Evolutionary conservation across 2,113 vertebrate species (phyloP), one percentile per base, ranked within the genome.

Genomic region (Callocephalon fimbriatum): DNA sequence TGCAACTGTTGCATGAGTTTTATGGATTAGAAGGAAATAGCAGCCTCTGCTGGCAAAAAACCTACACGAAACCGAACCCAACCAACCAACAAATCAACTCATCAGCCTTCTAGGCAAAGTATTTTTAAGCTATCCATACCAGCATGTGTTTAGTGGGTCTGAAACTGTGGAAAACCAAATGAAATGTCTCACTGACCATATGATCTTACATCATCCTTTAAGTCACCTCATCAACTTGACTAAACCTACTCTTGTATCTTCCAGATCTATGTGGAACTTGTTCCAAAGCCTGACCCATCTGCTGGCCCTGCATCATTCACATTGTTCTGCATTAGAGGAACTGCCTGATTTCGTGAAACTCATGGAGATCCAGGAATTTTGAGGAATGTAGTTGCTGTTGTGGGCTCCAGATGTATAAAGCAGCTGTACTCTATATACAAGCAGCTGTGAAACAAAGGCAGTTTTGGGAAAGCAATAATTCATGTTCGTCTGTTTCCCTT

Each of bases 31-130:
- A 79, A 79, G 0, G 5, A n/a, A 79, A 86, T 8, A 91, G 89
- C 75, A 92, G 44, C 86, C 78, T 90, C 91, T 88, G 71, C 82
- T 96, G 91, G 74, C 51, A 88, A 90, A 89, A 42, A 4, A 2
- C 19, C 26, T 26, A 15, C 26, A 22, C 7, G 26, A 44, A 44
- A 63, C 6, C 21, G 17, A 35, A 61, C 26, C 17, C n/a, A 59
- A 59, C 20, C 32, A 58, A 58, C 20, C 32, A 58, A 58, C 5
- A n/a, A n/a, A 58, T 29, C 15, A n/a, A 58, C 31, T n/a, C 54
- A 58, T 58, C 32, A 53, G 1, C 13, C 25, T 21, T 45, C 25
- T 22, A 29, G 10, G 35, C 45, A 78, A 80, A 8, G 3, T 4
- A 5, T 4, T 77, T 88, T 86, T 8, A 8, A 56, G 7, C 31